A percentile compares a stretch with the other conserved stretches of the same genome.
These are phyloP conservation scores for Anhinga anhinga DNA, from an alignment of 2,113 vertebrate genomes.

Conservation along the genomic window DNA sequence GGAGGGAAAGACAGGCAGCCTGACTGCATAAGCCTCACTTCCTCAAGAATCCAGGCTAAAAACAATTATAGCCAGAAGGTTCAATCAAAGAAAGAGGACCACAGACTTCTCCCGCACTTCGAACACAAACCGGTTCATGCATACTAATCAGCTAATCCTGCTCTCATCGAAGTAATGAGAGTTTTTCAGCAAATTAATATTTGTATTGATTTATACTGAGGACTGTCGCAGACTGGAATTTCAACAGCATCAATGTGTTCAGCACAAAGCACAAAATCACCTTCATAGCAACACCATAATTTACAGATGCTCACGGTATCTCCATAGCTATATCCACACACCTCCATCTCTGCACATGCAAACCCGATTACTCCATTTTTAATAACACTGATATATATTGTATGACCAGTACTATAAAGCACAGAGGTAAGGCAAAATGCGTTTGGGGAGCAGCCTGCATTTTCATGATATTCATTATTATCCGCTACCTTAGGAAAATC, in stretches of 20 bases:
- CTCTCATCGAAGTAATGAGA: background rate
- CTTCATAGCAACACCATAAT: background rate
- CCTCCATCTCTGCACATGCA: background rate
- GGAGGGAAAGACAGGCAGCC: background rate
- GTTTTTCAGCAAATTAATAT: constrained; percentile 25
- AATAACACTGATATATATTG: background rate
- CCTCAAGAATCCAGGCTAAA: constrained; percentile 37
- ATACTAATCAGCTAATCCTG: constrained; percentile 6
- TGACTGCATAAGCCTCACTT: constrained; percentile 6
- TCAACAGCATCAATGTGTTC: background rate
- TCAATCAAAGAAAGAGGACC: constrained; percentile 48
- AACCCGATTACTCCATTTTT: background rate
- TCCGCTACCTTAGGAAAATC: background rate
- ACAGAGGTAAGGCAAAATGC: background rate
- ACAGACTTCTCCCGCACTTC: background rate
- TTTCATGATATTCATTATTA: background rate
- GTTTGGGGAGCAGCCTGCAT: background rate
- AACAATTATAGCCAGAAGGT: constrained; percentile 52
- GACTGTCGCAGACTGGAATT: background rate
- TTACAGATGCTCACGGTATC: background rate
- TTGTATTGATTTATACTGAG: constrained; percentile 4
- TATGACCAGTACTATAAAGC: background rate
- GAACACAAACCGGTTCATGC: background rate
- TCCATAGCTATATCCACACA: background rate
- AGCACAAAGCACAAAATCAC: background rate